A percentile compares a stretch with the other conserved stretches of the same genome.
Conservation (phyloP, 92 coral and sea anemone species). For the Porites rus region DNA sequence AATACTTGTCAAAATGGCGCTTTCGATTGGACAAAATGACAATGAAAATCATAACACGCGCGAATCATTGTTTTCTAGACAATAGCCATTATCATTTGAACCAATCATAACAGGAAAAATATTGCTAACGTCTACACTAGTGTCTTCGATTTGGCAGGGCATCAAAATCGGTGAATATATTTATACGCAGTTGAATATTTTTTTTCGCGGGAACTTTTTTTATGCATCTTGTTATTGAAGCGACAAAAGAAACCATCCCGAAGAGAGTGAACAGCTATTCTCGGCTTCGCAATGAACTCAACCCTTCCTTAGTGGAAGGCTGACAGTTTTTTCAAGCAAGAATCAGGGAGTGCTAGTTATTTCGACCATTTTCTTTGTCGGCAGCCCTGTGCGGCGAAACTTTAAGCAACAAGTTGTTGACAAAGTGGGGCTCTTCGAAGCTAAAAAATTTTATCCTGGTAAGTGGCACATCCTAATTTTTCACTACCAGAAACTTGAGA, state of each 20-base stretch:
- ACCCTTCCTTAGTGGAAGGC: constrained; percentile 27
- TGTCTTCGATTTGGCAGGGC: constrained; percentile 73
- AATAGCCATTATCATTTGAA: constrained; percentile 12
- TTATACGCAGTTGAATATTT: constrained; percentile 82
- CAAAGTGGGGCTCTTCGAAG: constrained; percentile 4
- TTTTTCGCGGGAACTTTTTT: constrained; percentile 91
- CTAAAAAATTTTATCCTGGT: constrained; percentile 11
- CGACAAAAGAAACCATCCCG: constrained; percentile 22
- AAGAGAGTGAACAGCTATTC: not conserved
- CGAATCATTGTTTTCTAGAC: constrained; percentile 66
- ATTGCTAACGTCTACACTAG: constrained; percentile 31
- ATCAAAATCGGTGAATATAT: constrained; percentile 64
- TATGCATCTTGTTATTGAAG: constrained; percentile 29
- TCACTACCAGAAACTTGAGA: too few relatives aligned
- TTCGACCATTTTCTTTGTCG: constrained; percentile 24
- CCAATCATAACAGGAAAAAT: constrained; percentile 75
- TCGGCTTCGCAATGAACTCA: constrained; percentile 48
- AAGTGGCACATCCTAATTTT: constrained; percentile 1
- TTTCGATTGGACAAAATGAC: constrained; percentile 74
- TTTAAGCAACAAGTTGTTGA: constrained; percentile 65
- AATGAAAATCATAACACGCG: constrained; percentile 41
- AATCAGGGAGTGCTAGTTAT: not conserved
- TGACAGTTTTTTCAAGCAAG: constrained; percentile 11
- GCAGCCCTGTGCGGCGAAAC: constrained; percentile 21
- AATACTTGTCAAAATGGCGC: constrained; percentile 25